Conservation (phyloP, 2,888 invertebrate genomes). For the Himalopsyche anomala region DNA sequence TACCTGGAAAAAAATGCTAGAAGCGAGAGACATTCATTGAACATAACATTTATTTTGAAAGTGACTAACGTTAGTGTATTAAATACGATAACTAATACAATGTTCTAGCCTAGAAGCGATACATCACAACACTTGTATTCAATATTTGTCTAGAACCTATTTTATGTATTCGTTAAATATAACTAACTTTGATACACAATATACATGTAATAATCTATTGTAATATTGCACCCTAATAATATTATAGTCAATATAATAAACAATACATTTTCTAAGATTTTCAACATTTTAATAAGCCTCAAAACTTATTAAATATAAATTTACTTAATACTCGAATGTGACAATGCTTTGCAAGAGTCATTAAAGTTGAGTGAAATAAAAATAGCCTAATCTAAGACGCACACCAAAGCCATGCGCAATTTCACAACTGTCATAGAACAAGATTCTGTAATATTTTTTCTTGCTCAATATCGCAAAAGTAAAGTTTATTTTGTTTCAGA, state of each 20-base stretch:
- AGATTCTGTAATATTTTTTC: no score
- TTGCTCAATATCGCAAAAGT: no score
- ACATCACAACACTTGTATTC: slow-evolving; percentile 8
- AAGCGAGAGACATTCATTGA: slow-evolving; percentile 2
- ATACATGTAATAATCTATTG: slow-evolving; percentile 24
- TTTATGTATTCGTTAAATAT: background rate
- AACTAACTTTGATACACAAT: slow-evolving; percentile 34
- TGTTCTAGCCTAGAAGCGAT: slow-evolving; percentile 11
- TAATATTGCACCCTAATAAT: slow-evolving; percentile 20
- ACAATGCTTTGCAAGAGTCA: background rate
- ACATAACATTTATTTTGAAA: background rate
- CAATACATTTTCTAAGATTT: background rate
- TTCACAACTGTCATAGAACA: no score
- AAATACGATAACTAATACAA: slow-evolving; percentile 3
- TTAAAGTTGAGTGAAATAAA: background rate
- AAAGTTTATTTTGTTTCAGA: no score
- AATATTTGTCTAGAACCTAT: slow-evolving; percentile 20
- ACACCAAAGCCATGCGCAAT: background rate
- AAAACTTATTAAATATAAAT: background rate
- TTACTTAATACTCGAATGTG: background rate
- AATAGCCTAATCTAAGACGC: background rate
- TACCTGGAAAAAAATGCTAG: background rate
- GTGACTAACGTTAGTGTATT: background rate
- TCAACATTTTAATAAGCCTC: slow-evolving; percentile 17
- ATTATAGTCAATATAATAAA: background rate